phyloP scores from a whole-genome alignment of 1,140 invertebrate genomes.

The Pararge aegeria region DNA sequence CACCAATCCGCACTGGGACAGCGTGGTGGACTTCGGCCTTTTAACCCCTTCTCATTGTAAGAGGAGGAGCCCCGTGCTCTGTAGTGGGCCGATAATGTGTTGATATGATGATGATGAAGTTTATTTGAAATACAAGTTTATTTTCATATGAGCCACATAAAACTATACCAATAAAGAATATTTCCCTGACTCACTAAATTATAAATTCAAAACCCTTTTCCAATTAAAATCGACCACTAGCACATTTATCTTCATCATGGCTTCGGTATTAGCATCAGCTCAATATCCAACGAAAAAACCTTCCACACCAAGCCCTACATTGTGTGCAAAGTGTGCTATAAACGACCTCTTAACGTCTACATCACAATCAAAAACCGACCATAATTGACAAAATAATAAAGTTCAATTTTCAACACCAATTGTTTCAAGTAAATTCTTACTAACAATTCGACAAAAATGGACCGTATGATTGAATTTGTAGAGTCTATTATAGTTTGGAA shows the following conservation, averaged over 20 bases:
- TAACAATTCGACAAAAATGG: slow-evolving; percentile 13
- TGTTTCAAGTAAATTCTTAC: neutral
- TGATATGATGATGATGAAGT: no score
- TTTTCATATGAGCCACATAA: no score
- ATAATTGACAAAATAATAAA: slow-evolving; percentile 1
- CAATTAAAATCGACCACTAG: slow-evolving; percentile 40
- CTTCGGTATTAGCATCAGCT: slow-evolving; percentile 46
- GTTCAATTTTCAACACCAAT: slow-evolving; percentile 27
- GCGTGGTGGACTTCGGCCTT: no score
- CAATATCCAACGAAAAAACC: slow-evolving; percentile 52
- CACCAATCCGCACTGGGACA: no score
- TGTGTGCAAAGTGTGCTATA: slow-evolving; percentile 50
- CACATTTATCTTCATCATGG: slow-evolving; percentile 43
- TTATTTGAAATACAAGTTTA: no score
- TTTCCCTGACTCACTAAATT: slow-evolving; percentile 15
- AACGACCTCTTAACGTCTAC: slow-evolving; percentile 39
- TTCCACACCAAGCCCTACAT: slow-evolving; percentile 43
- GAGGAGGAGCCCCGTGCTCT: no score
- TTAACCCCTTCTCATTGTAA: no score
- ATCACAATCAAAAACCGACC: slow-evolving; percentile 30
- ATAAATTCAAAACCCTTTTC: slow-evolving; percentile 29
- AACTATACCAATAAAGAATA: neutral
- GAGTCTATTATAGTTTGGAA: slow-evolving; percentile 25
- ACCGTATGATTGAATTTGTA: slow-evolving; percentile 9
- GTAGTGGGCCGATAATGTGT: no score